Evolutionary conservation across 2,797 vertebrate genomes (phyloP).

Genomic region (Hirundo rustica): DNA sequence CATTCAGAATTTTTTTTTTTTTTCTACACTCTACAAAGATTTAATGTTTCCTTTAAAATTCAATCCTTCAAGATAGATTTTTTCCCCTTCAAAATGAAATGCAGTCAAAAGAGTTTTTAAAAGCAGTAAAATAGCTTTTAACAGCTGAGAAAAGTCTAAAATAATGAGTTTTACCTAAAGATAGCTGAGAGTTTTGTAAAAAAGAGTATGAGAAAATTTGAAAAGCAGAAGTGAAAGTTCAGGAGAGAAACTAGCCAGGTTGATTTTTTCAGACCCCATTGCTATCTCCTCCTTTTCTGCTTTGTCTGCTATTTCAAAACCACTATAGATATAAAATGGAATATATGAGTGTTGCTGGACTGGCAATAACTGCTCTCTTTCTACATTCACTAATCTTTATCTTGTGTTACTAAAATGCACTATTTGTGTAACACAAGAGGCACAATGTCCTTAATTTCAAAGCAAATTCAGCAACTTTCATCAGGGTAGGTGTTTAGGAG

Average conservation of each 20-base stretch:
- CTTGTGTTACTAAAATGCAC: neutral
- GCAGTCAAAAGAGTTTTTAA: neutral
- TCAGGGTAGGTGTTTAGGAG: neutral
- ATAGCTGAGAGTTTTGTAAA: neutral
- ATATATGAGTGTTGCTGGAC: neutral
- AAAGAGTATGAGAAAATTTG: neutral
- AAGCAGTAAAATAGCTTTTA: neutral
- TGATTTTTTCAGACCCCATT: neutral
- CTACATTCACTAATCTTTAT: neutral
- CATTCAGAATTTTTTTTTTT: neutral
- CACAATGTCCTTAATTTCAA: neutral
- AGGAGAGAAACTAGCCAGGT: neutral
- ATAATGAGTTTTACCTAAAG: neutral
- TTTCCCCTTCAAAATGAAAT: neutral
- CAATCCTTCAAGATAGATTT: neutral
- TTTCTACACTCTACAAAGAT: neutral
- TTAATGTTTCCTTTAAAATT: neutral
- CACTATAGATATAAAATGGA: neutral
- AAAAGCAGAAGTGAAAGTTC: neutral
- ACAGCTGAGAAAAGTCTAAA: neutral
- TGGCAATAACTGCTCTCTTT: neutral
- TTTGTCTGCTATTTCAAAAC: neutral
- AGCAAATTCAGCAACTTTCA: neutral
- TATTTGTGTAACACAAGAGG: neutral
- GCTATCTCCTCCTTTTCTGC: neutral